These are phyloP conservation scores for Linepithema humile DNA, from an alignment of 1,140 invertebrate species.

Conservation along the genomic window DNA sequence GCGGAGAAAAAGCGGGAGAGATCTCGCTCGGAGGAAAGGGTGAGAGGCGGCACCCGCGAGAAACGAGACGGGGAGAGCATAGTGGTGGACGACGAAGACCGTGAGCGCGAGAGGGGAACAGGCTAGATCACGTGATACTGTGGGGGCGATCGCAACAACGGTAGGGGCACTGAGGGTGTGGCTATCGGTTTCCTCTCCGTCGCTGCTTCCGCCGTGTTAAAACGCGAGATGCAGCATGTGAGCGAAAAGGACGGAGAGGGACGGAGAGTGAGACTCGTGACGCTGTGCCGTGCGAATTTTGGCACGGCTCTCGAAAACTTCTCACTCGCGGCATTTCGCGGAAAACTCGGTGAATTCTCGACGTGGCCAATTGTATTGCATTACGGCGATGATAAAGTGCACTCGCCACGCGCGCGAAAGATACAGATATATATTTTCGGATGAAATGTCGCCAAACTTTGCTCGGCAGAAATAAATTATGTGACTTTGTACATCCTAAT, in stretches of 20 bases:
- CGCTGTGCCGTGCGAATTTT: slow-evolving; percentile 80
- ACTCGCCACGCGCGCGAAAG: neutral
- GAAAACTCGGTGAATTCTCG: slow-evolving; percentile 66
- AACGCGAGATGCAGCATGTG: slow-evolving; percentile 4
- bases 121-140: slow-evolving; percentile 32
- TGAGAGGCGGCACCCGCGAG: slow-evolving; percentile 72
- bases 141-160: slow-evolving; percentile 25
- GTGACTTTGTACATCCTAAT: neutral
- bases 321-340: slow-evolving; percentile 70
- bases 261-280: slow-evolving; percentile 56
- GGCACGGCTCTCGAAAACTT: slow-evolving; percentile 79
- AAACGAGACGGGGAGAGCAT: slow-evolving; percentile 61
- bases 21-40: slow-evolving; percentile 61
- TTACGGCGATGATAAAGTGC: slow-evolving; percentile 64
- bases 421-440: neutral
- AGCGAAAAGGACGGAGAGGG: neutral
- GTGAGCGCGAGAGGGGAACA: slow-evolving; percentile 53
- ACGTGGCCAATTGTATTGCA: slow-evolving; percentile 66
- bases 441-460: neutral
- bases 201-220: slow-evolving; percentile 5
- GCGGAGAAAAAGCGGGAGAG: slow-evolving; percentile 60
- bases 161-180: slow-evolving; percentile 64
- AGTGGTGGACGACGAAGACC: slow-evolving; percentile 53
- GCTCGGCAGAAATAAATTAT: neutral
- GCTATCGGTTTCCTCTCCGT: slow-evolving; percentile 59